Percentiles rank a stretch among this genome's conserved stretches.
These are phyloP conservation scores for Dolichoris vasculosae DNA, from an alignment of 1,140 invertebrate genomes.

Conservation along the genomic window DNA sequence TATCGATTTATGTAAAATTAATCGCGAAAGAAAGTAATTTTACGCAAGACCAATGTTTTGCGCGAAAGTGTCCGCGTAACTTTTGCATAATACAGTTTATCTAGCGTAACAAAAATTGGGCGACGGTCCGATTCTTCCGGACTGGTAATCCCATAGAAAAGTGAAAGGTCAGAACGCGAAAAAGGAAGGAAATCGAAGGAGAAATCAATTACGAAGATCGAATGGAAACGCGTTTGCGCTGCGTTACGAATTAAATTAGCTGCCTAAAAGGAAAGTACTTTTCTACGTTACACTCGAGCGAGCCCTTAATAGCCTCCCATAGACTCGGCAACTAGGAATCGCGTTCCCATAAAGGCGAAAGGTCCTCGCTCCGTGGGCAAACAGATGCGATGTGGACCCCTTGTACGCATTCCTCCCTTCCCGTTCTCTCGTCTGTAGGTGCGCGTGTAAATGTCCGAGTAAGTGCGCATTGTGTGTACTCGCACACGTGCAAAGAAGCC, in stretches of 20 bases:
- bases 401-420: background rate
- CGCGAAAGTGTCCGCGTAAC: background rate
- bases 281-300: conserved; percentile 3
- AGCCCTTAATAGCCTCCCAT: conserved; percentile 18
- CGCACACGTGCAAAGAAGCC: background rate
- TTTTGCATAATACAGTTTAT: background rate
- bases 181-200: background rate
- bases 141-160: background rate
- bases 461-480: background rate
- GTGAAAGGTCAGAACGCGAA: background rate
- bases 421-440: background rate
- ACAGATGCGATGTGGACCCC: conserved; percentile 11
- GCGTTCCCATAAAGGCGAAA: conserved; percentile 38
- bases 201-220: background rate
- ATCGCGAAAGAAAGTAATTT: background rate
- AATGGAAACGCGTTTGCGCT: background rate
- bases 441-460: background rate
- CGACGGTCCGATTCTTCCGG: background rate
- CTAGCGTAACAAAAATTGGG: no score
- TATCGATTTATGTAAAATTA: background rate
- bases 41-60: background rate
- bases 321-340: conserved; percentile 21
- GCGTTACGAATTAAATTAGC: background rate
- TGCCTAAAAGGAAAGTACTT: conserved; percentile 5
- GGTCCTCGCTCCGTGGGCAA: conserved; percentile 8